These are phyloP conservation scores for Plagiodera versicolora DNA, from an alignment of 2,888 invertebrate genomes.

Conservation along the genomic window DNA sequence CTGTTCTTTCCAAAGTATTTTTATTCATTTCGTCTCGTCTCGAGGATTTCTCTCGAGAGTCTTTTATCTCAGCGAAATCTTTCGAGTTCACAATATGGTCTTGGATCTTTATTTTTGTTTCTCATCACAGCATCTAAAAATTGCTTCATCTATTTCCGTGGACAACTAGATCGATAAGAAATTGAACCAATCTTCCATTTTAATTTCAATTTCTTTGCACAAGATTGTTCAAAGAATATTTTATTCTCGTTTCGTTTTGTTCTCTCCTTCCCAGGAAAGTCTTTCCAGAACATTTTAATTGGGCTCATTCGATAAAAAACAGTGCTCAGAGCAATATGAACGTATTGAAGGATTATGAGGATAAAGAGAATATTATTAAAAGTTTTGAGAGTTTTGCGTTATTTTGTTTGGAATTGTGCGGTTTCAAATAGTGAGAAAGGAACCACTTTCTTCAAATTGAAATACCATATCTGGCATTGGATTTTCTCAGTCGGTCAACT, in stretches of 20 bases:
- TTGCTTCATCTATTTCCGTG: no score
- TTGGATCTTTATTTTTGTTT: not conserved
- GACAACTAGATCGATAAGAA: not conserved
- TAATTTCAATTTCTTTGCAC: constrained; percentile 13
- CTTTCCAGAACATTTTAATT: not conserved
- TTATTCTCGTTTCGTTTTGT: constrained; percentile 9
- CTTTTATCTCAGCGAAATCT: no score
- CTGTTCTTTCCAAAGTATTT: constrained; percentile 1
- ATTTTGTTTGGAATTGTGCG: not conserved
- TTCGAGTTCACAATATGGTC: no score
- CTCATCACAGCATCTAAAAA: no score
- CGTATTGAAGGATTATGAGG: not conserved
- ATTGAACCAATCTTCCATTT: constrained; percentile 7
- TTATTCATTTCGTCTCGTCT: no score
- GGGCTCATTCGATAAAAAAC: not conserved
- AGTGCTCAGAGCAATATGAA: not conserved
- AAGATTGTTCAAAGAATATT: constrained; percentile 4
- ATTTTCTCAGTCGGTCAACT: no score
- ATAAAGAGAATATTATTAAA: not conserved
- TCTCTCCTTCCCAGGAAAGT: not conserved
- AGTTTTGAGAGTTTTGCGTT: not conserved
- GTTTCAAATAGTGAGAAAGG: not conserved
- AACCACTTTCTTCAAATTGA: no score
- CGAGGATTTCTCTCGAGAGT: no score
- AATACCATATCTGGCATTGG: no score